phyloP scores from a whole-genome alignment of 2,888 invertebrate species.

The Theretra japonica region DNA sequence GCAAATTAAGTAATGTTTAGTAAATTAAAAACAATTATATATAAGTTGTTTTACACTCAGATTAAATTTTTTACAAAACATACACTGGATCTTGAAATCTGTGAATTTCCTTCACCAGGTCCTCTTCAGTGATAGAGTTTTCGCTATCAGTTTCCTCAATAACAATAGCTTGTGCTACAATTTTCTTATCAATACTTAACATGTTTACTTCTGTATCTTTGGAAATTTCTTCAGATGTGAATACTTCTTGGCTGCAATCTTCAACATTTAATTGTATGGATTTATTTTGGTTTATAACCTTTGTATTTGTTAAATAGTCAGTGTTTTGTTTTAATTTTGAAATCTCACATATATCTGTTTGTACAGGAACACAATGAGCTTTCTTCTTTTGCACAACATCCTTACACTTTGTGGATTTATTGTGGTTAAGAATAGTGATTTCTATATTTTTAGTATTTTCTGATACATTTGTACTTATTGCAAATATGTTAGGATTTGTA shows the following conservation, averaged over 20 bases:
- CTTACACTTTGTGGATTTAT: background rate
- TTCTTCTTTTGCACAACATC: background rate
- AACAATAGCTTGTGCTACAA: slow-evolving; percentile 44
- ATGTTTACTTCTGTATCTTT: slow-evolving; percentile 28
- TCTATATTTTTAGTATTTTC: background rate
- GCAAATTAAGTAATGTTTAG: slow-evolving; percentile 42
- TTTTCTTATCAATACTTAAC: slow-evolving; percentile 25
- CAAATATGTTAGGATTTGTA: slow-evolving; percentile 30
- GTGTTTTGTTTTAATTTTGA: slow-evolving; percentile 4
- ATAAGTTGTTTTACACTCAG: background rate
- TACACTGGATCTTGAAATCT: slow-evolving; percentile 60
- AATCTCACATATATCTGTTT: slow-evolving; percentile 56
- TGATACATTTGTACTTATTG: background rate
- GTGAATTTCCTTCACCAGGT: slow-evolving; percentile 61
- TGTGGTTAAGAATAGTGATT: background rate
- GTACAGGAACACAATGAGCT: slow-evolving; percentile 49
- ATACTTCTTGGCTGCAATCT: slow-evolving; percentile 49
- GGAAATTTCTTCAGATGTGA: slow-evolving; percentile 37
- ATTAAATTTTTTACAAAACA: slow-evolving; percentile 41
- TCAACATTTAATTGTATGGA: slow-evolving; percentile 17
- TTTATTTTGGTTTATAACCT: background rate
- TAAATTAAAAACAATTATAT: slow-evolving; percentile 13
- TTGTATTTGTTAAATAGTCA: slow-evolving; percentile 16
- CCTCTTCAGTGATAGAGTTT: slow-evolving; percentile 44
- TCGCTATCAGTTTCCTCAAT: slow-evolving; percentile 73